These are phyloP conservation scores for Lophotis ruficrista DNA, from an alignment of 2,113 vertebrate genomes.

Conservation along the genomic window DNA sequence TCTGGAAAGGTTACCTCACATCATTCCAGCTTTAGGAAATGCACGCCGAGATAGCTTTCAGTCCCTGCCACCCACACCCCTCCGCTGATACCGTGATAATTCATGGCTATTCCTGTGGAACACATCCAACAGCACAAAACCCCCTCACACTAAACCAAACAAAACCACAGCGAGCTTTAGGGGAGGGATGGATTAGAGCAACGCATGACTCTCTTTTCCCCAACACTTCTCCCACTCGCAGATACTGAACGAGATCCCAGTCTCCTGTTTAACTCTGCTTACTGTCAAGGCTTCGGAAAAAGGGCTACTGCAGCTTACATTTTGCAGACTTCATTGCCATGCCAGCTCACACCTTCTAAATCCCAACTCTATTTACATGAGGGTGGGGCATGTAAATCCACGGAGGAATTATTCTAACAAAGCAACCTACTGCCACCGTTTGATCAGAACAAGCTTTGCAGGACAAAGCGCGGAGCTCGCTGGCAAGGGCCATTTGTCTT, in stretches of 20 bases:
- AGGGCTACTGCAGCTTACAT: neutral
- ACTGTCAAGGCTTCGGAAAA: constrained; percentile 41
- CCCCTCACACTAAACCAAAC: neutral
- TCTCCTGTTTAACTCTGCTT: constrained; percentile 35
- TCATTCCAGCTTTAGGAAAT: neutral
- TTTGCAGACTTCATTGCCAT: constrained; percentile 18
- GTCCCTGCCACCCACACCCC: neutral
- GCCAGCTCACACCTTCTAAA: constrained; percentile 51
- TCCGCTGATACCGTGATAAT: neutral
- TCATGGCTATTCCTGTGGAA: neutral
- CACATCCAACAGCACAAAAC: neutral
- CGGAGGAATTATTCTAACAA: neutral
- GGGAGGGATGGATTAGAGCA: neutral
- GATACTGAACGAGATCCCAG: constrained; percentile 45
- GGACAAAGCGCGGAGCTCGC: neutral
- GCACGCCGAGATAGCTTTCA: neutral
- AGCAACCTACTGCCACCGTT: constrained; percentile 60
- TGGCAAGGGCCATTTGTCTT: neutral
- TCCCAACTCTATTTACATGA: constrained; percentile 7
- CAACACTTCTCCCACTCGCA: constrained; percentile 24
- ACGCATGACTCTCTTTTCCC: neutral
- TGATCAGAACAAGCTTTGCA: constrained; percentile 44
- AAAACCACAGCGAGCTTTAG: neutral
- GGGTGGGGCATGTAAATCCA: neutral
- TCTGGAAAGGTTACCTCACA: neutral